Base-by-base conservation (phyloP, 2,888 invertebrate species). In the Hemaris fuciformis region DNA sequence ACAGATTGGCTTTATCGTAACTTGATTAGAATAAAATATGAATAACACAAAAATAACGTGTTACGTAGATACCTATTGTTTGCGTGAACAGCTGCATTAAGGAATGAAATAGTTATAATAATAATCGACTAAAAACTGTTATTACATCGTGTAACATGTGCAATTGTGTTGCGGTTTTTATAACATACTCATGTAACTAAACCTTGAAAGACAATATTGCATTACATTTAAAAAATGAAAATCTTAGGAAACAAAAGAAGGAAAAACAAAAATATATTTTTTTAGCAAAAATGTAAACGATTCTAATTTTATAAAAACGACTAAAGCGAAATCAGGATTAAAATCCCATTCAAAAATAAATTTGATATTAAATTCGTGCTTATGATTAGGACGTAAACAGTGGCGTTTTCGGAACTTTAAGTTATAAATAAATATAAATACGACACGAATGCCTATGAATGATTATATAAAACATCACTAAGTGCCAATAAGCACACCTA, bases 51-150 rank as follows among this genome's bases (percentile, higher is more conserved):
- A n/a, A 7, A 27, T 18, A 48, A 27, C 8, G 8, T n/a, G 15
- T 15, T 48, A 48, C 25, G 15, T n/a, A 7, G 2, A 5, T 34
- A 42, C n/a, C 15, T 0, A 7, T 25, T 25, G 13, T 2, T 5
- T 56, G 56, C 48, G 46, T 46, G 48, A 48, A 48, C 15, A 34
- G 18, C 5, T 34, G 34, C 31, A 57, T 38, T 57, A 34, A 57
- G 34, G 57, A 57, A 57, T 57, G 22, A 22, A 57, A 57, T 13
- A 18, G 34, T n/a, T 10, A 34, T 57, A 34, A 34, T 31, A 18
- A 20, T 20, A 25, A 25, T 20, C 48, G 25, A 25, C n/a, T 20
- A 57, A 38, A 25, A 57, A 34, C 20, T 56, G 34, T 34, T 57
- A 38, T 38, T 22, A 8, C 38, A 34, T 57, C 34, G 13, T 7